Evolutionary conservation across 1,140 invertebrate species (phyloP), one percentile per base, ranked within the genome.

Genomic region (Pectinophora gossypiella): DNA sequence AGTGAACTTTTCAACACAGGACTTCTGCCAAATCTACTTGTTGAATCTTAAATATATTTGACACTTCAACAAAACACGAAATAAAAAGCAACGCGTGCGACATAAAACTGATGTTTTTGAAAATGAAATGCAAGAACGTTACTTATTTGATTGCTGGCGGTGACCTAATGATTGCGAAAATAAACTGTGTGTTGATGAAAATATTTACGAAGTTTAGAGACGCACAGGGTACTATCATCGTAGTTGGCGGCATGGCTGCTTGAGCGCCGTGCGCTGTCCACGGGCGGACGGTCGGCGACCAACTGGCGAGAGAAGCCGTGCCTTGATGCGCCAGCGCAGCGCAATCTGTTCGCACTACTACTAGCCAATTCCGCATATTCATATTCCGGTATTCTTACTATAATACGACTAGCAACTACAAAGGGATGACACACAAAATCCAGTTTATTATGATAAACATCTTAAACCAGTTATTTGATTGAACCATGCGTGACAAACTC

Each of bases 201-300:
- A 56, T 61, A 69, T 63, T 68, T 64, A 78, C 64, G 59, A 69
- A 62, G 47, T 38, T 63, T 54, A 36, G 32, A 64, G 65, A 87
- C 79, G 74, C 74, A 86, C 81, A 86, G 66, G 77, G 83, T 65
- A 86, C 81, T 65, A 86, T 77, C 77, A 85, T 86, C 52, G 81
- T 80, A 45, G 83, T 87, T 47, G 81, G 83, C 78, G 84, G 84
- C 84, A 87, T 87, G 68, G 65, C 70, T 74, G 68, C 63, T 61
- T 54, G 51, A 32, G 9, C 50, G 62, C 58, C 56, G 65, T 64
- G 71, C 82, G 76, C 72, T 76, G 65, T 76, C 74, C 70, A 67
- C 70, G 61, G 71, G 56, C 65, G 72, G 68, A 68, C 81, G 76
- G 72, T 76, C 76, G 76, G 64, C 79, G 76, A 69, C 69, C 70